Conservation (phyloP, 2,797 vertebrate species). For the Sarcoramphus papa region DNA sequence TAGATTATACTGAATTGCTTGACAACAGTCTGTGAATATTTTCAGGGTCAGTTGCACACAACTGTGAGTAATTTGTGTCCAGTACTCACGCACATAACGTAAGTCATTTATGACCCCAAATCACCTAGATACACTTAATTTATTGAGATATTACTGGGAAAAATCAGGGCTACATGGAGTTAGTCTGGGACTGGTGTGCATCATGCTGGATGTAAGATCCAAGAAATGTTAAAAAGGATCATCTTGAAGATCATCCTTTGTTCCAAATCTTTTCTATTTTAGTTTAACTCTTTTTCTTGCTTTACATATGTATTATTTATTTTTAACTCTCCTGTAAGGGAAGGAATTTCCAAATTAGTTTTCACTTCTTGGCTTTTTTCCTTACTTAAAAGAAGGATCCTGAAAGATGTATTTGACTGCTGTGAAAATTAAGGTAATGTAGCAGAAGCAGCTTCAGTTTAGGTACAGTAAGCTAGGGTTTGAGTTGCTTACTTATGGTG, state of each 20-base stretch:
- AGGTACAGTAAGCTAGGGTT: not conserved
- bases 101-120: not conserved
- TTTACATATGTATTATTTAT: not conserved
- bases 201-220: not conserved
- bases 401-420: not conserved
- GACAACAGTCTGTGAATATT: not conserved
- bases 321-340: not conserved
- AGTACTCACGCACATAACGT: not conserved
- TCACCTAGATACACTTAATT: not conserved
- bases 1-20: not conserved
- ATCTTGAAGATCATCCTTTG: not conserved
- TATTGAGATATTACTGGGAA: not conserved
- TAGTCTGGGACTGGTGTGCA: not conserved
- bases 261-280: not conserved
- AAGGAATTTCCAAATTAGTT: not conserved
- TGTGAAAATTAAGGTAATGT: not conserved
- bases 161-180: not conserved
- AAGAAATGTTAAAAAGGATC: not conserved
- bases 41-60: not conserved
- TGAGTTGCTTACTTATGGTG: not conserved
- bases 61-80: not conserved
- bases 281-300: not conserved
- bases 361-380: not conserved
- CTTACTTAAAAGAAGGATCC: not conserved
- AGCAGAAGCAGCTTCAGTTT: not conserved